These are phyloP conservation scores for Anas platyrhynchos DNA, from an alignment of 2,113 vertebrate genomes.

Conservation along the genomic window DNA sequence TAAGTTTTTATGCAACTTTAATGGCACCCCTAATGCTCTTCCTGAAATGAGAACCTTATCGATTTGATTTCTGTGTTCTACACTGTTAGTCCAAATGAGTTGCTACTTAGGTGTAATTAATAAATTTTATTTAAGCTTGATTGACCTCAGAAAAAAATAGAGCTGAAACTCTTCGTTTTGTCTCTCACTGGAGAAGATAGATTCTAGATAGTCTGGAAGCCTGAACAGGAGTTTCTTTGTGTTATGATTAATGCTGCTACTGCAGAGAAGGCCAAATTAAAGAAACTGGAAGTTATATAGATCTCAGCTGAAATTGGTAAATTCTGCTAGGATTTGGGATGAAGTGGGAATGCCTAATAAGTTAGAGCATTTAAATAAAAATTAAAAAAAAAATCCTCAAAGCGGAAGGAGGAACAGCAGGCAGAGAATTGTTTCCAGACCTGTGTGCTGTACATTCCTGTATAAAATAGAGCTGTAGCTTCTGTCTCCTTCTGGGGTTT, in stretches of 20 bases:
- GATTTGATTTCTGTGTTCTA: not conserved
- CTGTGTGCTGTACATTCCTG: not conserved
- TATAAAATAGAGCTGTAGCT: not conserved
- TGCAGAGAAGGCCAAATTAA: not conserved
- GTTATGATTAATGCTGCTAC: not conserved
- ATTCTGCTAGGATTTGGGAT: not conserved
- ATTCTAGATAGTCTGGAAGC: not conserved
- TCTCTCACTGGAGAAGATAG: not conserved
- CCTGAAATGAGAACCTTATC: not conserved
- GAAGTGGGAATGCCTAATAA: not conserved
- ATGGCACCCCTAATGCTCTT: not conserved
- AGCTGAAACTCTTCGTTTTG: not conserved
- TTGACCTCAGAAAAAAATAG: not conserved
- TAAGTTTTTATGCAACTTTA: not conserved
- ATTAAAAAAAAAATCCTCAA: not conserved
- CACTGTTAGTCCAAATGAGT: not conserved
- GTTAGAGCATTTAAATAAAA: not conserved
- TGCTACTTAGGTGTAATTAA: not conserved
- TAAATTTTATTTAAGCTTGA: not conserved
- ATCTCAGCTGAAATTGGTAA: not conserved
- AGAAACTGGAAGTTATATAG: not conserved
- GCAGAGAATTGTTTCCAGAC: not conserved
- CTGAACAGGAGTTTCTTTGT: not conserved
- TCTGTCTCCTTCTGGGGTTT: not conserved
- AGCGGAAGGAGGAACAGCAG: not conserved